phyloP scores from a whole-genome alignment of 2,888 invertebrate genomes.

The Platycnemis pennipes region DNA sequence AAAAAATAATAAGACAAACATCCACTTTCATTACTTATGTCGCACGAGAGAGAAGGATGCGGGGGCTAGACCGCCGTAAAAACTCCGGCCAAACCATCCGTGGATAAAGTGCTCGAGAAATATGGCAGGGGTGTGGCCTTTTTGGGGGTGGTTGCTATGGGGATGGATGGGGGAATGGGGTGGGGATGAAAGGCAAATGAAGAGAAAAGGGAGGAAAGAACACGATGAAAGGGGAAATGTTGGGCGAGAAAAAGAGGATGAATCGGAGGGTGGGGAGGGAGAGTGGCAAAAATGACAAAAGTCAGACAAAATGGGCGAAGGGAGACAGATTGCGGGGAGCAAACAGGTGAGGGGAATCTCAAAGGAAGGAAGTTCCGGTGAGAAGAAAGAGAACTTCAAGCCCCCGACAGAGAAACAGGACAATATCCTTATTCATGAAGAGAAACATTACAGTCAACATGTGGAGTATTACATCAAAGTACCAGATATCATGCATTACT shows the following conservation, averaged over 20 bases:
- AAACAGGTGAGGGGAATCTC: neutral
- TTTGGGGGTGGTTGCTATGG: neutral
- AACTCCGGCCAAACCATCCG: constrained; percentile 9
- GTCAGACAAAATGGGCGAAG: neutral
- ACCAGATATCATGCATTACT: no score
- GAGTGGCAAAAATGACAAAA: neutral
- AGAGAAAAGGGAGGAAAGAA: neutral
- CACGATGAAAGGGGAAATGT: neutral
- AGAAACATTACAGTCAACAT: no score
- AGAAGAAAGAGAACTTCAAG: neutral
- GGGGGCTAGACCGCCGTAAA: neutral
- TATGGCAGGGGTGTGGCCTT: neutral
- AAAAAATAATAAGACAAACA: constrained; percentile 46
- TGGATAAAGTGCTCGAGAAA: constrained; percentile 36
- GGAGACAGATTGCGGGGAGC: neutral
- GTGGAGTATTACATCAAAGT: no score
- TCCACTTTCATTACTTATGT: constrained; percentile 43
- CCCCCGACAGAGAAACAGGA: neutral
- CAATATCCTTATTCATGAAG: neutral
- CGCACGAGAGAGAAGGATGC: neutral
- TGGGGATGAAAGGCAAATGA: neutral
- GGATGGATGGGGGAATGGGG: neutral
- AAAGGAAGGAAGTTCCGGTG: neutral
- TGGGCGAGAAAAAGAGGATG: neutral
- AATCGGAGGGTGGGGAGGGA: neutral